Evolutionary conservation across 2,113 vertebrate genomes (phyloP).

Genomic region (Anthoscopus minutus): DNA sequence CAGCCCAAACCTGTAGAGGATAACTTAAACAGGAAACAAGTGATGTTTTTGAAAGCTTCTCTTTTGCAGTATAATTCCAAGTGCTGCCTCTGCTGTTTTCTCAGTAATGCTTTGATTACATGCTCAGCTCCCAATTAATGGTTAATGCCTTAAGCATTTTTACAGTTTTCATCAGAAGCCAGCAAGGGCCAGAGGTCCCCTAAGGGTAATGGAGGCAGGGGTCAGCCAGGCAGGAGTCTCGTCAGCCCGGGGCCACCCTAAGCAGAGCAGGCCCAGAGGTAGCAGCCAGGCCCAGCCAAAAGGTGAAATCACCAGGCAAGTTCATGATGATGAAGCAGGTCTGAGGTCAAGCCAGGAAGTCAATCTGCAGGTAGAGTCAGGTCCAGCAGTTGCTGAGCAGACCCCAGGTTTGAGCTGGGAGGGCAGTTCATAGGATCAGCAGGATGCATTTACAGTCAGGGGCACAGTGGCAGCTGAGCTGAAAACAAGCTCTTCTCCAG

Average conservation of each 20-base stretch:
- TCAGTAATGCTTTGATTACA: not conserved
- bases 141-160: not conserved
- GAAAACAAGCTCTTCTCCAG: not conserved
- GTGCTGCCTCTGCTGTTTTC: not conserved
- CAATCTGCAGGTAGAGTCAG: not conserved
- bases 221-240: not conserved
- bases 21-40: not conserved
- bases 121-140: not conserved
- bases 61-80: not conserved
- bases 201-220: not conserved
- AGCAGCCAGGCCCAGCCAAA: not conserved
- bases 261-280: not conserved
- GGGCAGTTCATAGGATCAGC: not conserved
- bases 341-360: not conserved
- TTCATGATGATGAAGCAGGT: not conserved
- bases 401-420: not conserved
- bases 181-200: not conserved
- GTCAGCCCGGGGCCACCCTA: not conserved
- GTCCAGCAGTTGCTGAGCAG: not conserved
- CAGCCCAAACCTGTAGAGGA: not conserved
- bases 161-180: not conserved
- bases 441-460: not conserved
- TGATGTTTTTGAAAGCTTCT: not conserved
- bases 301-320: not conserved
- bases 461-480: not conserved